Conservation (phyloP, 2,797 vertebrate genomes). For the Eulemur rubriventer region DNA sequence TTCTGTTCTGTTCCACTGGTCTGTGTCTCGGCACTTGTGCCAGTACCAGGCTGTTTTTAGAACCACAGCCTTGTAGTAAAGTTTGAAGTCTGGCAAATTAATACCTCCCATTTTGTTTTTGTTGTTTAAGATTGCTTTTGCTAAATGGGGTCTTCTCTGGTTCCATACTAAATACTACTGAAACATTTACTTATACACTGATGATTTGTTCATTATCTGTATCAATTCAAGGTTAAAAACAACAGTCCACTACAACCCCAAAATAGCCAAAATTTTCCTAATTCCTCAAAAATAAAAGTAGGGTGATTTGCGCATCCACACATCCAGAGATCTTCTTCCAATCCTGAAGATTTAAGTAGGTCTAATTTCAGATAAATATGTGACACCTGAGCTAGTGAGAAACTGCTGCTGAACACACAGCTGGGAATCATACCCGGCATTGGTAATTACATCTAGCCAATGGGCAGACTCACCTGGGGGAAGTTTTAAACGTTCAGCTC, state of each 20-base stretch:
- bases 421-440: background rate
- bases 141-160: too few relatives aligned
- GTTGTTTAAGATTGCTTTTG: too few relatives aligned
- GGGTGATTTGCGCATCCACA: background rate
- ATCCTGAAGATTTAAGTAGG: background rate
- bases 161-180: background rate
- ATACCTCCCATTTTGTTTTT: too few relatives aligned
- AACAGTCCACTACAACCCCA: background rate
- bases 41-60: too few relatives aligned
- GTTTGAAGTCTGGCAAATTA: too few relatives aligned
- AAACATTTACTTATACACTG: background rate
- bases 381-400: background rate
- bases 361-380: conserved; percentile 14
- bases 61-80: too few relatives aligned
- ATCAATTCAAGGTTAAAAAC: conserved; percentile 13
- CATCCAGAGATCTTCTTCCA: background rate
- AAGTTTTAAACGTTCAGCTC: conserved; percentile 28
- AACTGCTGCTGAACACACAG: background rate
- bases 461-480: background rate
- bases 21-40: too few relatives aligned
- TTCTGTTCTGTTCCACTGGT: too few relatives aligned
- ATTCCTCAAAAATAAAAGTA: conserved; percentile 35
- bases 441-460: background rate
- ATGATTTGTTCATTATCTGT: background rate
- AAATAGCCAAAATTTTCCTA: background rate